phyloP scores from a whole-genome alignment of 2,113 vertebrate species.

The Labeo catla region DNA sequence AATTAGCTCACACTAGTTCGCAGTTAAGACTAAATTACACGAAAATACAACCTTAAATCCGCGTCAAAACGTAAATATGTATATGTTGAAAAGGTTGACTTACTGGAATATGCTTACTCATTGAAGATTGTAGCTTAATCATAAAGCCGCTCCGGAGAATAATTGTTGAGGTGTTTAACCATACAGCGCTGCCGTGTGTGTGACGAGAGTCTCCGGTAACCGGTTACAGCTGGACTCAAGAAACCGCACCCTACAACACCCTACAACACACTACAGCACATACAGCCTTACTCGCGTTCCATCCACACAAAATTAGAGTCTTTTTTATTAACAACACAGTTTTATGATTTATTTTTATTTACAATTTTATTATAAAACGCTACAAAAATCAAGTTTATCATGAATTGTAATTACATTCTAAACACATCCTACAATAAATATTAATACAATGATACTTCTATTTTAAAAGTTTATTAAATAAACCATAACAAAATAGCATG shows the following conservation, averaged over 20 bases:
- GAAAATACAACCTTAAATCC: not conserved
- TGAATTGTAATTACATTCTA: not conserved
- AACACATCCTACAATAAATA: not conserved
- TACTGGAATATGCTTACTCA: slow-evolving; percentile 99
- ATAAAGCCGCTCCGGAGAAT: slow-evolving; percentile 93
- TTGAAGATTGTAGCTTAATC: slow-evolving; percentile 99
- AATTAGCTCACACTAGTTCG: not conserved
- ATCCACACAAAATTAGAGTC: not conserved
- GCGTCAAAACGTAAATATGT: not conserved
- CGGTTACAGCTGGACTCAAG: slow-evolving; percentile 51
- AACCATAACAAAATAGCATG: not conserved
- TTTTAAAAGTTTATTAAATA: not conserved
- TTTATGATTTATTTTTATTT: not conserved
- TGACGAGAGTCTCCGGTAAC: slow-evolving; percentile 37
- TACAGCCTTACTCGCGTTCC: not conserved
- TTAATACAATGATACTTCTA: not conserved
- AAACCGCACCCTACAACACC: slow-evolving; percentile 53
- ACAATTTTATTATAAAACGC: not conserved
- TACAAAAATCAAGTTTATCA: not conserved
- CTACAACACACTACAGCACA: not conserved
- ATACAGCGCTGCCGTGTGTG: slow-evolving; percentile 71
- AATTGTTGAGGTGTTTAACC: slow-evolving; percentile 70
- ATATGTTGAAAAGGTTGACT: slow-evolving; percentile 68
- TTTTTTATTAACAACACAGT: not conserved
- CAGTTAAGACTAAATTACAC: not conserved